Evolutionary conservation across 2,113 vertebrate species (phyloP).

Genomic region (Ammospiza nelsoni): DNA sequence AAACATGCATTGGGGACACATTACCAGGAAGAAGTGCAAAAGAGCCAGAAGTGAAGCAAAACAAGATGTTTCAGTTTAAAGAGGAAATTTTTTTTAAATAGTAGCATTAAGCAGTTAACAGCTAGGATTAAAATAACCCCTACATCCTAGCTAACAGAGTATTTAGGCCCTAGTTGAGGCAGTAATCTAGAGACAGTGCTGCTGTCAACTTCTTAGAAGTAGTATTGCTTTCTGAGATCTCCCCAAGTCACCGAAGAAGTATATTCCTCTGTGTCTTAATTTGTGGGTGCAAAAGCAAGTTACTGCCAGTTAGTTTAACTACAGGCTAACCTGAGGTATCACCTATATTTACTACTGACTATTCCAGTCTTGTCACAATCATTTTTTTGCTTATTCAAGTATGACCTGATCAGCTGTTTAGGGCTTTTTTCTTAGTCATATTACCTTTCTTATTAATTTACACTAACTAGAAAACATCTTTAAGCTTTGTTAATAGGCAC

Average conservation of each 20-base stretch:
- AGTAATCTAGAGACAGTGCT: background rate
- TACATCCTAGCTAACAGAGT: background rate
- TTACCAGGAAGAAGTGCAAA: slow-evolving; percentile 76
- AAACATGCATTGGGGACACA: slow-evolving; percentile 78
- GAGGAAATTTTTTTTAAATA: background rate
- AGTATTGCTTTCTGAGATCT: background rate
- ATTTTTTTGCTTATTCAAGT: background rate
- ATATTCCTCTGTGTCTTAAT: accelerated
- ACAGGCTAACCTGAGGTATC: background rate
- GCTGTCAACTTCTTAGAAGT: background rate
- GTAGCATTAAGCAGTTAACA: slow-evolving; percentile 3
- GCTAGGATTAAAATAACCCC: background rate
- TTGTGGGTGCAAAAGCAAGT: background rate
- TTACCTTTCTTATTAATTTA: background rate
- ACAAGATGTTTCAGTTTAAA: slow-evolving; percentile 44
- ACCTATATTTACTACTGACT: background rate
- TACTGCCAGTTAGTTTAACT: background rate
- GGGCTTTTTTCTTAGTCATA: background rate
- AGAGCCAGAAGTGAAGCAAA: slow-evolving; percentile 70
- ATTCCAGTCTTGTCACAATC: background rate
- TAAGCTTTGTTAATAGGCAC: background rate
- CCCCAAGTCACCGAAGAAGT: background rate
- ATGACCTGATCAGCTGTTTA: background rate
- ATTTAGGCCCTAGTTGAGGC: background rate
- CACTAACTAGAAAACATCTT: background rate